Conservation (phyloP, 2,797 vertebrate genomes). For the Sarcoramphus papa region DNA sequence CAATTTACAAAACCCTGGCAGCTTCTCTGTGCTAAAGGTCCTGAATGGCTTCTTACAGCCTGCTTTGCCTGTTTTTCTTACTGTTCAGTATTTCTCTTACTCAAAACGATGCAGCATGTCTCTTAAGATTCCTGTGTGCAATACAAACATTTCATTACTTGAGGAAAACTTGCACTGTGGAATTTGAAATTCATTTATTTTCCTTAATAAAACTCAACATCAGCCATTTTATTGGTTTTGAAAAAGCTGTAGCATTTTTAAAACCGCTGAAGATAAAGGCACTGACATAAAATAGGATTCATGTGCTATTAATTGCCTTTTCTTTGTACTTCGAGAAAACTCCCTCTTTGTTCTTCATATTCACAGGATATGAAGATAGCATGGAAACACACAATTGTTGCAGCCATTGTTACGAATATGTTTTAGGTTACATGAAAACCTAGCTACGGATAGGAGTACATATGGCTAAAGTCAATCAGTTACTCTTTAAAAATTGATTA, state of each 20-base stretch:
- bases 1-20: too few relatives aligned
- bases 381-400: not conserved
- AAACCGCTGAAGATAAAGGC: not conserved
- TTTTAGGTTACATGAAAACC: not conserved
- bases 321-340: not conserved
- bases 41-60: not conserved
- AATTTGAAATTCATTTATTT: accelerated
- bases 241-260: not conserved
- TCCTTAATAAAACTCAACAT: too few relatives aligned
- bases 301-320: not conserved
- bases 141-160: accelerated
- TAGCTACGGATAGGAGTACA: accelerated
- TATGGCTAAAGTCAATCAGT: not conserved
- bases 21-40: too few relatives aligned
- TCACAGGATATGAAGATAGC: not conserved
- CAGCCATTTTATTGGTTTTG: not conserved
- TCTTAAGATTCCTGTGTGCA: accelerated
- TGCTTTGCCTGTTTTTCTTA: accelerated
- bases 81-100: accelerated
- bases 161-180: not conserved
- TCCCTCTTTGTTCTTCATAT: too few relatives aligned
- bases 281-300: accelerated
- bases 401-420: accelerated
- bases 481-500: not conserved
- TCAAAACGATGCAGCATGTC: accelerated